Base-by-base conservation (phyloP, 1,140 invertebrate species). In the Drosophila dunni region DNA sequence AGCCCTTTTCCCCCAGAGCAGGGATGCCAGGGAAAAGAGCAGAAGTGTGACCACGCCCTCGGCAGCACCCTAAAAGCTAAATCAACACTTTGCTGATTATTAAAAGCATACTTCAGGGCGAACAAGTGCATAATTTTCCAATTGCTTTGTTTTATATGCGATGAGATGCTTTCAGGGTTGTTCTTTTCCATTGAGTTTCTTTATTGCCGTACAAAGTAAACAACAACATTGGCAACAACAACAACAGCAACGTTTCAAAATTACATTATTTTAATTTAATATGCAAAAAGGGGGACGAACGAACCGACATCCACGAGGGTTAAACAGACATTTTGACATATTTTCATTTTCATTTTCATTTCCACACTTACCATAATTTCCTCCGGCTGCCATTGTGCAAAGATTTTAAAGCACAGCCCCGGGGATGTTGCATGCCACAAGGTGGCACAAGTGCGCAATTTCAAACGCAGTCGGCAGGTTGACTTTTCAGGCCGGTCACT, bases 121-220 rank as follows among this genome's bases (percentile, higher is more conserved):
- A 50, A 91, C 85, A 91, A 91, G 90, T 91, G 82, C 79, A 91
- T 90, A 91, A 91, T 91, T 84, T 91, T 91, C 85, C 82, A 72
- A 88, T 90, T 91, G 82, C 80, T 90, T 91, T 90, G 83, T 89
- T 91, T 91, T 80, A 91, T 78, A 68, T 79, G 65, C 40, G 54
- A 61, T 54, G 29, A 29, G 24, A 29, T 29, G 4, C 3, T 68
- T 34, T 60, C 54, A 66, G 80, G 75, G 76, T 58, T 75, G 71
- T 50, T 63, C n/a, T 7, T 54, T 36, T 34, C 38, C 54, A 54
- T 15, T 8, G 29, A 50, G 63, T 42, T 69, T 36, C 71, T 74
- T 89, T 81, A 89, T 83, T 79, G 69, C 66, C 64, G 79, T 74
- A 89, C 84, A 88, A 89, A 72, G 84, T 89, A 88, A 89, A 84